Evolutionary conservation across 2,888 invertebrate species (phyloP).

Genomic region (Glaucopsyche alexis): DNA sequence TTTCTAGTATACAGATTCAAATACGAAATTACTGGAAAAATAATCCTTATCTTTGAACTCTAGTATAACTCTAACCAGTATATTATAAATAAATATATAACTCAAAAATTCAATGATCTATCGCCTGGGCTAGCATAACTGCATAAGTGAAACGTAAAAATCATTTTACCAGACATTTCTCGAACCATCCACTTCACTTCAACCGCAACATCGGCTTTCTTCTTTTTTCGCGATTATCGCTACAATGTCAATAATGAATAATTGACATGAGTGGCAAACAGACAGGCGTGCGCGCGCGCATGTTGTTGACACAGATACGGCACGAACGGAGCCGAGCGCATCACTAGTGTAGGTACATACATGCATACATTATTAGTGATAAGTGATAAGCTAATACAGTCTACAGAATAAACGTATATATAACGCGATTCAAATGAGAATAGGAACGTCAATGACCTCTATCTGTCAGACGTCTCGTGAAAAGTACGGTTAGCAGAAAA

Average conservation of each 20-base stretch:
- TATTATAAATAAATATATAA: too few species aligned
- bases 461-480: too few species aligned
- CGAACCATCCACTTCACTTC: not conserved
- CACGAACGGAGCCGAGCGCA: not conserved
- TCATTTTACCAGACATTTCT: not conserved
- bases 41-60: too few species aligned
- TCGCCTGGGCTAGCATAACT: too few species aligned
- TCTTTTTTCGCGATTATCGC: constrained; percentile 2
- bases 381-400: not conserved
- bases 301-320: constrained; percentile 8
- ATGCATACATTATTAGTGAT: not conserved
- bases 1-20: too few species aligned
- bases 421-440: too few species aligned
- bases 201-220: constrained; percentile 1
- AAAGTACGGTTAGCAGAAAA: too few species aligned
- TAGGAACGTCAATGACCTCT: too few species aligned
- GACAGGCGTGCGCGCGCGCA: constrained; percentile 13
- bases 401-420: not conserved
- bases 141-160: not conserved
- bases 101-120: too few species aligned
- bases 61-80: too few species aligned
- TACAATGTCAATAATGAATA: constrained; percentile 25
- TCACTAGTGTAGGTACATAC: not conserved
- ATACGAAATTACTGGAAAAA: too few species aligned
- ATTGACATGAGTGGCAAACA: constrained; percentile 17